Percentiles rank a stretch among this genome's conserved stretches.
Evolutionary conservation across 1,140 invertebrate genomes (phyloP).

Genomic region (Ceratina japonica): DNA sequence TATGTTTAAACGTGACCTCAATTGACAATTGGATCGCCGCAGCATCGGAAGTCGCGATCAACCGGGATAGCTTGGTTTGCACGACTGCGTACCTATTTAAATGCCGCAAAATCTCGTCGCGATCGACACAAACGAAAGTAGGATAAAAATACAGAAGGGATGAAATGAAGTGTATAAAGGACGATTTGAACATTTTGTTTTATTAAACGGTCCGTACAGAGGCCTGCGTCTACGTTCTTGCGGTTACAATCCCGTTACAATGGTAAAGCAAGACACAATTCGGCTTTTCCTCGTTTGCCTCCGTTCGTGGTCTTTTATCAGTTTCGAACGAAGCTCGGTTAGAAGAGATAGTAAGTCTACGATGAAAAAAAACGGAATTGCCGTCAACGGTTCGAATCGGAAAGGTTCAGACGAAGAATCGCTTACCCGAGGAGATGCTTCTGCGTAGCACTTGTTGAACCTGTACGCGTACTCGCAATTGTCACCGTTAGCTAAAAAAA

Average conservation of each 20-base stretch:
- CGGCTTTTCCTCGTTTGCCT: conserved; percentile 34
- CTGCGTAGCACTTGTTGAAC: conserved; percentile 72
- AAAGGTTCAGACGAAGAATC: not conserved
- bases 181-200: conserved; percentile 29
- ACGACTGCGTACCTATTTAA: not conserved
- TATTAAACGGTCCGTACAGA: conserved; percentile 35
- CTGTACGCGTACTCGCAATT: conserved; percentile 71
- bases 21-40: conserved; percentile 45
- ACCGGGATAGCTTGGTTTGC: not conserved
- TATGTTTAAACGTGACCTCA: conserved; percentile 48
- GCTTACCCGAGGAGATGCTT: conserved; percentile 69
- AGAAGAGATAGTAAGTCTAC: conserved; percentile 62
- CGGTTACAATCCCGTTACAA: conserved; percentile 10
- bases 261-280: conserved; percentile 4
- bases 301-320: not conserved
- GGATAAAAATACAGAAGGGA: not conserved
- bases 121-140: not conserved
- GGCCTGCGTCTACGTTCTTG: conserved; percentile 12
- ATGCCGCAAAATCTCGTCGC: too few species aligned
- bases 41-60: conserved; percentile 35
- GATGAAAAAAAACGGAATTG: not conserved
- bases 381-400: not conserved
- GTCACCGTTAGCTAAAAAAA: conserved; percentile 66
- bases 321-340: conserved; percentile 13
- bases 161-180: not conserved